Percentiles rank a stretch among this genome's conserved stretches.
Evolutionary conservation across 2,113 vertebrate species (phyloP).

Genomic region (Anolis sagrei): DNA sequence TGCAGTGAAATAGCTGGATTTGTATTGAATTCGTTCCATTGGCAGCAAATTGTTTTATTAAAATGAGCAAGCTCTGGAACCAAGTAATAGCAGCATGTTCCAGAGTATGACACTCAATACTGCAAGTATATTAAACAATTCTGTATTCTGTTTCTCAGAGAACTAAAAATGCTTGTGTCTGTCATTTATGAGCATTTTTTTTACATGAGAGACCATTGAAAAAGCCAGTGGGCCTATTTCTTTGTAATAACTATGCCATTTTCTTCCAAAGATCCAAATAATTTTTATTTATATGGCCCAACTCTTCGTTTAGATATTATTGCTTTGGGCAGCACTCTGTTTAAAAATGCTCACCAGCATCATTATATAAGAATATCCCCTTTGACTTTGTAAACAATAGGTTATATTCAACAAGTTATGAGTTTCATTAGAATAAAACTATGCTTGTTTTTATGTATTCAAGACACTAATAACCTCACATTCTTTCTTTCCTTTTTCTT

Average conservation of each 20-base stretch:
- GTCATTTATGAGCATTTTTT: neutral
- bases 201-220: neutral
- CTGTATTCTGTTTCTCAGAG: neutral
- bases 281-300: conserved; percentile 1
- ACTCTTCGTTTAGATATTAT: conserved; percentile 10
- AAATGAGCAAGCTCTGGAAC: neutral
- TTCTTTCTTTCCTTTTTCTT: conserved; percentile 44
- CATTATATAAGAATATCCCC: conserved; percentile 16
- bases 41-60: neutral
- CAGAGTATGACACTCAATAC: neutral
- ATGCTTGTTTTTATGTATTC: conserved; percentile 14
- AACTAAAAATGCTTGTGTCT: neutral
- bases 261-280: neutral
- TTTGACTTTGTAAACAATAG: neutral
- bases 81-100: neutral
- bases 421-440: neutral
- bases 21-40: conserved; percentile 2
- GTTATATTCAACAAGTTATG: neutral
- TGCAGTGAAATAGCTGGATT: neutral
- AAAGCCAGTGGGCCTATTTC: neutral
- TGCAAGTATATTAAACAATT: neutral
- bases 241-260: neutral
- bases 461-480: conserved; percentile 41
- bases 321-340: neutral
- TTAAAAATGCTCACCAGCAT: neutral